phyloP scores from a whole-genome alignment of 2,888 invertebrate species.

The Agonum fuliginosum region DNA sequence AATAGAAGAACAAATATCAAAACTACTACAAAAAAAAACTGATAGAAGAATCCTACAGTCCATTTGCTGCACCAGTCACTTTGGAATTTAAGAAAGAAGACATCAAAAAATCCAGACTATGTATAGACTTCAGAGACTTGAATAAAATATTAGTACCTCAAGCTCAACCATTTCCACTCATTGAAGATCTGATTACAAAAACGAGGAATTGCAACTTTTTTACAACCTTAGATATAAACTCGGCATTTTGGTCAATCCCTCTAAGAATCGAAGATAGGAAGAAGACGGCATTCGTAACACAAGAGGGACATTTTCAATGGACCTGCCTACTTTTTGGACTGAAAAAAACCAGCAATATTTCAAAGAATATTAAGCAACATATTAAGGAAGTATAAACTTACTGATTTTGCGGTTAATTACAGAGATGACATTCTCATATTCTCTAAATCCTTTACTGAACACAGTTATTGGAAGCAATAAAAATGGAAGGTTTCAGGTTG shows the following conservation, averaged over 20 bases:
- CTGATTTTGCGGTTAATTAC: not conserved
- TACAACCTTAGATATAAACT: slow-evolving; percentile 67
- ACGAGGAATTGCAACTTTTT: slow-evolving; percentile 65
- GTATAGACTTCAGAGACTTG: no score
- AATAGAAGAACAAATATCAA: no score
- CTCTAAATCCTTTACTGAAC: not conserved
- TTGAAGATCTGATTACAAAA: no score
- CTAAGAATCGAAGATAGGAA: slow-evolving; percentile 65
- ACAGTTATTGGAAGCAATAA: no score
- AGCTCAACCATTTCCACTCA: no score
- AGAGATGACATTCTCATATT: slow-evolving; percentile 10
- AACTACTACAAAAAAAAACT: slow-evolving; percentile 36
- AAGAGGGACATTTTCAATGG: no score
- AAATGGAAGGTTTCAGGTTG: no score
- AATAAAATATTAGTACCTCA: no score
- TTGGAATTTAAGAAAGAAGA: slow-evolving; percentile 64
- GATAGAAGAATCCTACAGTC: slow-evolving; percentile 29
- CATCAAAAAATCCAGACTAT: slow-evolving; percentile 54
- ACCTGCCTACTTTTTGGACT: slow-evolving; percentile 61
- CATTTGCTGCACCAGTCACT: slow-evolving; percentile 14
- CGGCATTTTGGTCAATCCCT: slow-evolving; percentile 69
- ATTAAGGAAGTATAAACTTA: not conserved
- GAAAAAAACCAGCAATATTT: slow-evolving; percentile 61
- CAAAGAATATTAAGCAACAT: slow-evolving; percentile 58
- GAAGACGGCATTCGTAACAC: slow-evolving; percentile 65